A percentile compares a stretch with the other conserved stretches of the same genome.
Evolutionary conservation across 1,140 invertebrate genomes (phyloP).

Genomic region (Pseudomyrmex flavicornis): DNA sequence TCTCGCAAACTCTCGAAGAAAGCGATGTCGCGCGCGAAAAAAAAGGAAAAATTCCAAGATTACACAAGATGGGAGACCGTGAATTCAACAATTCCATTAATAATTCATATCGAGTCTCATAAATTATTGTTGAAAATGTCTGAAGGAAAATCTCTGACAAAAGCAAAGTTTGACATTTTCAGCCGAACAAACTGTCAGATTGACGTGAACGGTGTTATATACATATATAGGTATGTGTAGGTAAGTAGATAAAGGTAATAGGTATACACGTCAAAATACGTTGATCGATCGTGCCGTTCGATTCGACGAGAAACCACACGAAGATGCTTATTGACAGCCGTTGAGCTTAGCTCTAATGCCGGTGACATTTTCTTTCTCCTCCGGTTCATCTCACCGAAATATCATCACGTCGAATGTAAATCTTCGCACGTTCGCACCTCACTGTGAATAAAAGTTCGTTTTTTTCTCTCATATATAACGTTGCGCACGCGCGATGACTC

Average conservation of each 20-base stretch:
- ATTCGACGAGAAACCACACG: background rate
- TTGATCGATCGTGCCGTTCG: constrained; percentile 2
- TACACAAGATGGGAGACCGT: no score
- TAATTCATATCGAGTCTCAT: no score
- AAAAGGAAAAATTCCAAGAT: no score
- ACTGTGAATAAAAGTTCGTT: background rate
- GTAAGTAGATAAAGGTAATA: background rate
- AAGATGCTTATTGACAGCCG: constrained; percentile 1
- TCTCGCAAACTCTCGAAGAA: no score
- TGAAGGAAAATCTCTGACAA: no score
- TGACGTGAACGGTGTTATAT: no score
- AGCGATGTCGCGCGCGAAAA: no score
- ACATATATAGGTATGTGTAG: no score
- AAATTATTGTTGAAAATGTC: no score
- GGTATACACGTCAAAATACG: constrained; percentile 2
- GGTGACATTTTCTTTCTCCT: constrained; percentile 30
- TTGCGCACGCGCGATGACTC: background rate
- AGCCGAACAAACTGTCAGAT: no score
- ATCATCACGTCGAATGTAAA: constrained; percentile 10
- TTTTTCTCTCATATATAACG: background rate
- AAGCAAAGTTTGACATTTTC: no score
- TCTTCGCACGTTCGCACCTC: background rate
- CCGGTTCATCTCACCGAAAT: constrained; percentile 19
- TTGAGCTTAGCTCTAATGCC: background rate
- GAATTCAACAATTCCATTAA: no score